Conservation (phyloP, 2,113 vertebrate genomes). For the Lophochroa leadbeateri region DNA sequence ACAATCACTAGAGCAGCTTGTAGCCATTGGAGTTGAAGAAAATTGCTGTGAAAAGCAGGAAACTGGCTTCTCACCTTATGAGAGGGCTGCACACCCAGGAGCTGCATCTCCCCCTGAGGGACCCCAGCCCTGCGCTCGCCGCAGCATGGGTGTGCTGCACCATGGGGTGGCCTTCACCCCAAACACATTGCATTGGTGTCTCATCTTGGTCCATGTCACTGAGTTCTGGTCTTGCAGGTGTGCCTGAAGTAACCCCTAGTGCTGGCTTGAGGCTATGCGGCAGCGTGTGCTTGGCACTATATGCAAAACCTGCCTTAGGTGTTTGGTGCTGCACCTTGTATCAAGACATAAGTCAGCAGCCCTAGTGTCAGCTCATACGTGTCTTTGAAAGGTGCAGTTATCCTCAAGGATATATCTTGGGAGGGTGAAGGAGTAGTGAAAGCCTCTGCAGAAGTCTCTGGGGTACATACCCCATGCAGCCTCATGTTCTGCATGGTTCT, state of each 20-base stretch:
- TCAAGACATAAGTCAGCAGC: fast-evolving
- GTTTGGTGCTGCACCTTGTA: not conserved
- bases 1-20: slow-evolving; percentile 8
- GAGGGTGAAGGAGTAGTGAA: not conserved
- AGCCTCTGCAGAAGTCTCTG: not conserved
- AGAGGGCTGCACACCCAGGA: fast-evolving
- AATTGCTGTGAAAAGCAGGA: slow-evolving; percentile 32
- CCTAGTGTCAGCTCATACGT: fast-evolving
- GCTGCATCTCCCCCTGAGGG: not conserved
- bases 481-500: fast-evolving
- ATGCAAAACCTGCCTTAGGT: not conserved
- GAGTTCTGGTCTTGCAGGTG: not conserved
- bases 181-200: fast-evolving
- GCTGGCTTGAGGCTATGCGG: fast-evolving
- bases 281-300: fast-evolving
- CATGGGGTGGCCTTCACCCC: fast-evolving
- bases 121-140: not conserved
- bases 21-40: not conserved
- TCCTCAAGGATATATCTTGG: not conserved
- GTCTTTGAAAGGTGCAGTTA: not conserved
- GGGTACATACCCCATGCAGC: fast-evolving
- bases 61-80: not conserved
- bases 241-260: not conserved
- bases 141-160: fast-evolving
- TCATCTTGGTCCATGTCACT: not conserved